Conservation (phyloP, 1,140 invertebrate species). For the Cardiocondyla obscurior region DNA sequence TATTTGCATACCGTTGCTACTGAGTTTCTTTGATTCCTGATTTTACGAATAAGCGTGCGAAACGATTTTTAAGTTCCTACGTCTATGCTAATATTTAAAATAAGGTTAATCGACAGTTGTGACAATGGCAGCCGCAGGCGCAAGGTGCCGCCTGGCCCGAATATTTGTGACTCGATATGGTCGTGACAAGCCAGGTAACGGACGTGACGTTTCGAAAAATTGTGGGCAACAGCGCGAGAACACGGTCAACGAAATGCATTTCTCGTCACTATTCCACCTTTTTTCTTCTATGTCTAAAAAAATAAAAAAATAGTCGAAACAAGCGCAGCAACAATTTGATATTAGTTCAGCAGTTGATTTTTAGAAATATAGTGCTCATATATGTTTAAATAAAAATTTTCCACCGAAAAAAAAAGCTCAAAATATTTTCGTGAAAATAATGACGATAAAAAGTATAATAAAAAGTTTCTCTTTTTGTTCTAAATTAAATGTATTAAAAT, state of each 20-base stretch:
- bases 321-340: not conserved
- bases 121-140: slow-evolving; percentile 62
- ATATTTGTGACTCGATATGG: slow-evolving; percentile 66
- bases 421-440: slow-evolving; percentile 9
- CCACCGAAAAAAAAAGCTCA: not conserved
- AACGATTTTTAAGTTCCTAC: not conserved
- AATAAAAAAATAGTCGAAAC: no score
- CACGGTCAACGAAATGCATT: slow-evolving; percentile 68
- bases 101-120: slow-evolving; percentile 70
- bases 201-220: slow-evolving; percentile 72
- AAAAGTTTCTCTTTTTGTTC: no score
- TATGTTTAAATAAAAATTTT: slow-evolving; percentile 23
- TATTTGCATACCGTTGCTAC: not conserved
- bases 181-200: slow-evolving; percentile 67
- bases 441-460: slow-evolving; percentile 1
- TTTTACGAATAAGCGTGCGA: slow-evolving; percentile 26
- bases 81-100: slow-evolving; percentile 20
- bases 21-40: not conserved
- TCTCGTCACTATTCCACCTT: slow-evolving; percentile 50
- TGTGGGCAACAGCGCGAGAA: slow-evolving; percentile 69
- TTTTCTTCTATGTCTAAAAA: not conserved
- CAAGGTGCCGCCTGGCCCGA: slow-evolving; percentile 60
- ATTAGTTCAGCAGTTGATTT: slow-evolving; percentile 17
- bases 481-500: not conserved
- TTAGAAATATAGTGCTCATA: not conserved